Evolutionary conservation across 1,140 invertebrate genomes (phyloP), one percentile per base, ranked within the genome.

Genomic region (Drosophila nannoptera): DNA sequence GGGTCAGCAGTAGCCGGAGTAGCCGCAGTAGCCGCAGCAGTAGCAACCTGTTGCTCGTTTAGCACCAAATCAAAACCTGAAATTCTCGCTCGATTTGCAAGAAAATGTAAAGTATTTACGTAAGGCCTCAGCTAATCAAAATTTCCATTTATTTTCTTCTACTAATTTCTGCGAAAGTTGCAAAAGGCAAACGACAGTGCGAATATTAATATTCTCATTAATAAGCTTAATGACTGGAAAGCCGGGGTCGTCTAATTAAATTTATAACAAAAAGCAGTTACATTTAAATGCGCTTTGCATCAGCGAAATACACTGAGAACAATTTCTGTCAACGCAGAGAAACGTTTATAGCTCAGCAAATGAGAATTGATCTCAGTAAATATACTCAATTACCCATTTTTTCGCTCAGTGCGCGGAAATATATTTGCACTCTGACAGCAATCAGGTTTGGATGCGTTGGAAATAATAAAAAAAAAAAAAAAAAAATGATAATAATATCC

Each of bases 21-120:
- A n/a, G n/a, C n/a, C n/a, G n/a, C 58, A 60, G 35, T 7, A 58
- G 16, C 31, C 32, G 16, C 36, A 14, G 22, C 35, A 53, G n/a
- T 14, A 38, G 38, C 43, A 64, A 69, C 60, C 60, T 50, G 66
- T 31, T 31, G 14, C n/a, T 9, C 14, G 33, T 56, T 69, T 69
- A 69, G 38, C 67, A 69, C 61, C 67, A 63, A 69, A 69, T 53
- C 32, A 42, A 32, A 69, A 69, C 67, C 60, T 49, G 67, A 62
- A 62, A 42, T 48, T 29, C 63, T 11, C 49, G 14, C 22, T 31
- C 40, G 29, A 43, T 42, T 52, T 11, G 12, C 22, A 0, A 29
- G 48, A 22, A 63, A 63, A 56, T 31, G 46, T 36, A 59, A 66
- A 67, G 11, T 31, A 46, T 48, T 58, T 48, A 49, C 54, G 45